These are phyloP conservation scores for Brachionus asplanchnoidis DNA, from an alignment of 1,140 invertebrate species.

Conservation along the genomic window DNA sequence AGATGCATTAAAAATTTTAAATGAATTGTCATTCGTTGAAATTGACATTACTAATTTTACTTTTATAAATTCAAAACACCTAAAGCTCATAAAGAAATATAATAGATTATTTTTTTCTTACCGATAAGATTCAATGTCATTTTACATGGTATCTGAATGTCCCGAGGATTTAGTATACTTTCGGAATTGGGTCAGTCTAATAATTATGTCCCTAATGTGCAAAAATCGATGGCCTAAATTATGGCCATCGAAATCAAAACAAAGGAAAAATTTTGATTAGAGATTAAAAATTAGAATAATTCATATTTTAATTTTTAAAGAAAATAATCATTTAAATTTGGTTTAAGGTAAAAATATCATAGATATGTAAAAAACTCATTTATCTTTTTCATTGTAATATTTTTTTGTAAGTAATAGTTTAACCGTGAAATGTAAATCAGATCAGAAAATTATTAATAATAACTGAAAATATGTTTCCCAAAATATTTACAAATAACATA, in stretches of 20 bases:
- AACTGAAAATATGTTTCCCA: too few relatives aligned
- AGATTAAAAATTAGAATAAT: neutral
- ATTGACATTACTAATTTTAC: neutral
- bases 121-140: neutral
- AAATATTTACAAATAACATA: too few relatives aligned
- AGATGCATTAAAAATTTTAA: neutral
- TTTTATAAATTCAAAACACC: neutral
- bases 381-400: too few relatives aligned
- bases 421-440: too few relatives aligned
- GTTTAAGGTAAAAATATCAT: too few relatives aligned
- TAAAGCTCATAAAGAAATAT: neutral
- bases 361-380: too few relatives aligned
- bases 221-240: neutral
- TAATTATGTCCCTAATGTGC: neutral
- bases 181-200: neutral
- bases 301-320: neutral
- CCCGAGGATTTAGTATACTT: neutral
- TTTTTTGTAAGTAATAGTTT: too few relatives aligned
- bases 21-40: neutral
- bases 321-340: neutral
- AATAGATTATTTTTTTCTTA: neutral
- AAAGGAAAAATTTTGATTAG: neutral
- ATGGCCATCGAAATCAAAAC: neutral
- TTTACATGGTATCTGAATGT: neutral
- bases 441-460: too few relatives aligned